These are phyloP conservation scores for Sitophilus oryzae DNA, from an alignment of 1,140 invertebrate species.

Conservation along the genomic window DNA sequence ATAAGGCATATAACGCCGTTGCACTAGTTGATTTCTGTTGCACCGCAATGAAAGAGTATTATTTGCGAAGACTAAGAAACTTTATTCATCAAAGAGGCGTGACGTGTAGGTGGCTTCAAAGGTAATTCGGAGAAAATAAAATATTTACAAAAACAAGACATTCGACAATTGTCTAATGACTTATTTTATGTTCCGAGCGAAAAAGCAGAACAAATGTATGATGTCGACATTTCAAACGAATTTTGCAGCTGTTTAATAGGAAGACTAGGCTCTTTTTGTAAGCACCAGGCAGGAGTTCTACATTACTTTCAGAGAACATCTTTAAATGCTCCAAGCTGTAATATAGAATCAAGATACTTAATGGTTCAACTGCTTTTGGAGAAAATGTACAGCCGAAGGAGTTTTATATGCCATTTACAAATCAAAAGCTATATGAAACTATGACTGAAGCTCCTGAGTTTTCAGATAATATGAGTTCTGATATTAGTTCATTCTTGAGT, in stretches of 20 bases:
- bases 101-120: constrained; percentile 3
- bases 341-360: too few species aligned
- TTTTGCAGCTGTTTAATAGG: constrained; percentile 6
- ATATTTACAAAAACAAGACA: constrained; percentile 1
- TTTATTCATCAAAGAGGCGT: constrained; percentile 3
- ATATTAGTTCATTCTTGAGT: too few species aligned
- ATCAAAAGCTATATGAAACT: too few species aligned
- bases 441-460: too few species aligned
- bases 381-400: too few species aligned
- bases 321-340: too few species aligned
- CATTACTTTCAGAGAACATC: too few species aligned
- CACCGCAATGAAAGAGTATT: constrained; percentile 5
- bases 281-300: too few species aligned
- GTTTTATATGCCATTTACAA: too few species aligned
- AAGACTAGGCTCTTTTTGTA: too few species aligned
- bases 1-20: constrained; percentile 9
- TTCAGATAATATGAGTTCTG: too few species aligned
- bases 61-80: constrained; percentile 6
- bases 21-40: constrained; percentile 6
- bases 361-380: too few species aligned
- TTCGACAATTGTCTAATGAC: not conserved
- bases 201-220: constrained; percentile 4
- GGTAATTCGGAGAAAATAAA: not conserved
- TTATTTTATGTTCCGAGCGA: not conserved
- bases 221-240: constrained; percentile 4